A percentile compares a stretch with the other conserved stretches of the same genome.
Conservation (phyloP, 2,888 invertebrate genomes). For the Cactoblastis cactorum region DNA sequence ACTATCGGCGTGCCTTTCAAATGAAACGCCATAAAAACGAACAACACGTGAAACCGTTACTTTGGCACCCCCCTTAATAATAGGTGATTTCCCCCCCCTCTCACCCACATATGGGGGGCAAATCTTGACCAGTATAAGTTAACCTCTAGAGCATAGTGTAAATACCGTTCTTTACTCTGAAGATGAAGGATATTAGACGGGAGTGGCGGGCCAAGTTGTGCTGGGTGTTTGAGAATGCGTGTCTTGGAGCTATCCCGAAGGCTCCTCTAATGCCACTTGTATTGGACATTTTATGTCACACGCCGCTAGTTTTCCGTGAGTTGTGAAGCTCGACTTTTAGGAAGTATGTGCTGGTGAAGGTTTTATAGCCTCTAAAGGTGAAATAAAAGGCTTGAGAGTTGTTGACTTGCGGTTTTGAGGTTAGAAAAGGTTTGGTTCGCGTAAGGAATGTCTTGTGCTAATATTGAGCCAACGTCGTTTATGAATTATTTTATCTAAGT, state of each 20-base stretch:
- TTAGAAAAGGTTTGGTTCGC: constrained; percentile 15
- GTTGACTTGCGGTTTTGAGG: constrained; percentile 52
- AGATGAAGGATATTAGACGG: constrained; percentile 17
- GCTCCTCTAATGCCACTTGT: constrained; percentile 72
- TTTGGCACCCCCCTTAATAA: constrained; percentile 75
- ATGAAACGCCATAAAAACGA: constrained; percentile 70
- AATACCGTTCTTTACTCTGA: background rate
- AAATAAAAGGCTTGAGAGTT: constrained; percentile 67
- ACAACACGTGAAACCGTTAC: constrained; percentile 70
- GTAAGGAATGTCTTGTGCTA: constrained; percentile 4
- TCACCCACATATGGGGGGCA: constrained; percentile 43
- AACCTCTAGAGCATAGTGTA: constrained; percentile 34
- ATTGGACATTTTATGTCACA: constrained; percentile 73
- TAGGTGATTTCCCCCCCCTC: constrained; percentile 67
- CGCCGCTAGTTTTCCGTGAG: constrained; percentile 58
- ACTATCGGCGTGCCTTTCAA: constrained; percentile 59
- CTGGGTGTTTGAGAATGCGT: constrained; percentile 57
- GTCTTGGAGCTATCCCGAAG: constrained; percentile 59
- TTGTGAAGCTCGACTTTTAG: constrained; percentile 59
- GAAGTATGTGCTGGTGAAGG: constrained; percentile 64
- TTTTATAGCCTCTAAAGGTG: constrained; percentile 67
- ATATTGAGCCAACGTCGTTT: background rate
- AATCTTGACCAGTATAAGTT: constrained; percentile 34
- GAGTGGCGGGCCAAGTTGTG: constrained; percentile 31
- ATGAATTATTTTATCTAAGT: no score